Conservation (phyloP, 2,888 invertebrate genomes). For the Tetragonula carbonaria region DNA sequence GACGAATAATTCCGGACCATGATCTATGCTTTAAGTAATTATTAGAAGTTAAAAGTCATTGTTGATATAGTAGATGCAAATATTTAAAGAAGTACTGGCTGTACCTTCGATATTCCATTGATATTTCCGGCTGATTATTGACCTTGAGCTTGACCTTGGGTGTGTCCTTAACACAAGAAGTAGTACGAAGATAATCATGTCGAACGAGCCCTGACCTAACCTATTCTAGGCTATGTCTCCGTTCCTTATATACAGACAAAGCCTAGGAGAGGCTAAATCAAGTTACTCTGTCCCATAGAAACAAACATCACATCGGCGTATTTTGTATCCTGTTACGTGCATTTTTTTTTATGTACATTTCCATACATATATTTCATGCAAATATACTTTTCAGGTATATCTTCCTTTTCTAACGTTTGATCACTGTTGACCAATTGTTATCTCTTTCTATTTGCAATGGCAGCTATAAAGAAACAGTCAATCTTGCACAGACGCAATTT, state of each 20-base stretch:
- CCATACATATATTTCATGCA: not conserved
- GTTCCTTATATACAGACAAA: conserved; percentile 81
- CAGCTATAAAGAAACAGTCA: conserved; percentile 3
- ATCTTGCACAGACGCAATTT: conserved; percentile 25
- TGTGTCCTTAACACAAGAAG: conserved; percentile 51
- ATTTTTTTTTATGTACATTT: not conserved
- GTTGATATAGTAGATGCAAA: not conserved
- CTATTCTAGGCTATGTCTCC: conserved; percentile 84
- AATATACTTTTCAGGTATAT: not conserved
- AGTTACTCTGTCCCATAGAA: conserved; percentile 70
- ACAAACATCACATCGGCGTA: conserved; percentile 5
- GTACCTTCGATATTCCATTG: conserved; percentile 6
- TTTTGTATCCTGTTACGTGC: not conserved
- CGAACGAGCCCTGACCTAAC: conserved; percentile 82
- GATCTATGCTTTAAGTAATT: conserved; percentile 1
- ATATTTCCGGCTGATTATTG: conserved; percentile 34
- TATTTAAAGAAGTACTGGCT: not conserved
- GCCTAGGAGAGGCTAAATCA: conserved; percentile 84
- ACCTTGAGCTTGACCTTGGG: conserved; percentile 69
- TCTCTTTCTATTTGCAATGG: not conserved
- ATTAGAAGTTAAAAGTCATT: not conserved
- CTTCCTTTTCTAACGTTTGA: not conserved
- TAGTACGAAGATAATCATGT: conserved; percentile 60
- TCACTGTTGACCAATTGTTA: not conserved
- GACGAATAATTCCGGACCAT: not conserved